Evolutionary conservation across 1,140 invertebrate species (phyloP).

Genomic region (Conus betulinus): DNA sequence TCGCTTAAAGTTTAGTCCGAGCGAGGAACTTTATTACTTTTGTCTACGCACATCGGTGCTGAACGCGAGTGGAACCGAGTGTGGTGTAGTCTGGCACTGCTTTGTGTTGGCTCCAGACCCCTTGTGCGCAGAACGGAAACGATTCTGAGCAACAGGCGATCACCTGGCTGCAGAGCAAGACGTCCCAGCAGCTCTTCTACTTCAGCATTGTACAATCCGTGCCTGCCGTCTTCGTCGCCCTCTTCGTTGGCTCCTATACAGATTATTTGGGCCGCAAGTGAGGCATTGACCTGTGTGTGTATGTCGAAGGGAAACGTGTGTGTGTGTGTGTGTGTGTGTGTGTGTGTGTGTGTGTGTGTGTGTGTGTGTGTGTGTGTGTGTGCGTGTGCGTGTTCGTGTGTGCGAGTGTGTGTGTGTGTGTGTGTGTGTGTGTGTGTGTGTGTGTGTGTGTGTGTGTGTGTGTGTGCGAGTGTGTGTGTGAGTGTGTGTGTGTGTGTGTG

Average conservation of each 20-base stretch:
- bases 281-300: not conserved
- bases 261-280: constrained; percentile 40
- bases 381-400: not conserved
- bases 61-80: too few species aligned
- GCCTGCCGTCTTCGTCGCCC: constrained; percentile 24
- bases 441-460: too few species aligned
- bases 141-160: not conserved
- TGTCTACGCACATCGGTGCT: too few species aligned
- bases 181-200: not conserved
- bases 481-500: too few species aligned
- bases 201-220: not conserved
- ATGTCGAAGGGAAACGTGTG: not conserved
- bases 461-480: too few species aligned
- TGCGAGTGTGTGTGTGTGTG: not conserved
- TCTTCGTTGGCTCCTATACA: constrained; percentile 39
- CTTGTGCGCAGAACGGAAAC: not conserved
- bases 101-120: not conserved
- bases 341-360: not conserved
- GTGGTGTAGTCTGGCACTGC: too few species aligned
- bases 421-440: too few species aligned
- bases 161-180: not conserved
- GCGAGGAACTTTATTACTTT: too few species aligned
- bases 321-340: not conserved
- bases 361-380: not conserved
- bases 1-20: too few species aligned